Percentiles rank a stretch among this genome's conserved stretches.
Evolutionary conservation across 2,113 vertebrate species (phyloP).

Genomic region (Marcusenius ussheri): DNA sequence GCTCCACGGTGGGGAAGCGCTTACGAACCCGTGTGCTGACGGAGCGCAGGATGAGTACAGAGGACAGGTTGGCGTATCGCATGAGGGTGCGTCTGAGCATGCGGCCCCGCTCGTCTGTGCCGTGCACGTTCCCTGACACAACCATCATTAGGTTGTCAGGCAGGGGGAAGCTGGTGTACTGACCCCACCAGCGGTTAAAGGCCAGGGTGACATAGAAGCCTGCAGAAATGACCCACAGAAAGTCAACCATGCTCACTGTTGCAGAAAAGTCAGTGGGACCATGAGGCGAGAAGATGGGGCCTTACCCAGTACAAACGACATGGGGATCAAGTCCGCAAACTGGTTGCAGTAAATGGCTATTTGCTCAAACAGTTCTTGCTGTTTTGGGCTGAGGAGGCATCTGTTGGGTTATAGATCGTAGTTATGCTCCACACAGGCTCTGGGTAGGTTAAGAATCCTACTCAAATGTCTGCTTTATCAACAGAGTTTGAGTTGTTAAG

Average conservation of each 20-base stretch:
- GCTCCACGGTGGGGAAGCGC: constrained; percentile 73
- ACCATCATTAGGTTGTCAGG: constrained; percentile 86
- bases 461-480: neutral
- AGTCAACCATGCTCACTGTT: neutral
- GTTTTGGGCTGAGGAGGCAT: constrained; percentile 57
- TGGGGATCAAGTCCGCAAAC: constrained; percentile 73
- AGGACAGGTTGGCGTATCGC: constrained; percentile 75
- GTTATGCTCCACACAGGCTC: neutral
- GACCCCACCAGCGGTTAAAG: constrained; percentile 83
- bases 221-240: constrained; percentile 24
- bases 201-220: constrained; percentile 82
- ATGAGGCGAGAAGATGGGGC: neutral
- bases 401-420: constrained; percentile 42
- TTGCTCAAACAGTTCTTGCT: constrained; percentile 67
- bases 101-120: constrained; percentile 69
- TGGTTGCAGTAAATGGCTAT: constrained; percentile 72
- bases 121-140: constrained; percentile 77
- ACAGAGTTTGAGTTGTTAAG: neutral
- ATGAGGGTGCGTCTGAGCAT: constrained; percentile 74
- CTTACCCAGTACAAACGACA: constrained; percentile 76
- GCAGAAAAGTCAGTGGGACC: neutral
- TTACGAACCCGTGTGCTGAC: constrained; percentile 78
- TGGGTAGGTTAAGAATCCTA: neutral
- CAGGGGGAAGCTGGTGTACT: constrained; percentile 84
- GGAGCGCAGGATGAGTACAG: constrained; percentile 76